Evolutionary conservation across 2,113 vertebrate species (phyloP).

Genomic region (Xenopus laevis): DNA sequence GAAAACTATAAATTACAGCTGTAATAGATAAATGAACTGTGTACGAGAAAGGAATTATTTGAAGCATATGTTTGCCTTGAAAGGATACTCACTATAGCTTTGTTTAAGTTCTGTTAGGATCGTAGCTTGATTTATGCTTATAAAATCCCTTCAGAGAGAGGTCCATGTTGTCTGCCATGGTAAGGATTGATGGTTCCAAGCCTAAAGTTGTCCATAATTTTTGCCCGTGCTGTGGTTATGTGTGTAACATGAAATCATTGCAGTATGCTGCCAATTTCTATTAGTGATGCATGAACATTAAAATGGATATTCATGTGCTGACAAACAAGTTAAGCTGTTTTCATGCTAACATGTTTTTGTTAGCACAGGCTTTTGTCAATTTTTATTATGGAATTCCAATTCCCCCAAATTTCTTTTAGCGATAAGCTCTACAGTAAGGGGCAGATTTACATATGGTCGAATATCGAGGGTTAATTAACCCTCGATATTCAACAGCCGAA

Average conservation of each 20-base stretch:
- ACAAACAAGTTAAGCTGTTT: too few relatives aligned
- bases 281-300: constrained; percentile 11
- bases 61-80: constrained; percentile 41
- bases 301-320: neutral
- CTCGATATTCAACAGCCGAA: too few relatives aligned
- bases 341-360: too few relatives aligned
- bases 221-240: constrained; percentile 22
- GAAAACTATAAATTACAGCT: constrained; percentile 13
- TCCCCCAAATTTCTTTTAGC: too few relatives aligned
- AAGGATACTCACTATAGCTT: constrained; percentile 7
- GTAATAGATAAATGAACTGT: constrained; percentile 19
- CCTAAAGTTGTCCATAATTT: constrained; percentile 26
- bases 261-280: constrained; percentile 28
- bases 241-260: constrained; percentile 31
- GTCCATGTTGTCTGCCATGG: constrained; percentile 27
- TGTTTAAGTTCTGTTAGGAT: constrained; percentile 1
- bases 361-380: too few relatives aligned
- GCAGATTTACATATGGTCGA: too few relatives aligned
- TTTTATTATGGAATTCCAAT: too few relatives aligned
- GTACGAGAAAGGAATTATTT: constrained; percentile 19
- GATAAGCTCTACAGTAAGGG: too few relatives aligned
- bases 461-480: too few relatives aligned
- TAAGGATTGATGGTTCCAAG: constrained; percentile 27
- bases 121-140: constrained; percentile 26
- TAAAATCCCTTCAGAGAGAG: constrained; percentile 36